phyloP scores from a whole-genome alignment of 1,140 invertebrate species.

The Spodoptera litura region DNA sequence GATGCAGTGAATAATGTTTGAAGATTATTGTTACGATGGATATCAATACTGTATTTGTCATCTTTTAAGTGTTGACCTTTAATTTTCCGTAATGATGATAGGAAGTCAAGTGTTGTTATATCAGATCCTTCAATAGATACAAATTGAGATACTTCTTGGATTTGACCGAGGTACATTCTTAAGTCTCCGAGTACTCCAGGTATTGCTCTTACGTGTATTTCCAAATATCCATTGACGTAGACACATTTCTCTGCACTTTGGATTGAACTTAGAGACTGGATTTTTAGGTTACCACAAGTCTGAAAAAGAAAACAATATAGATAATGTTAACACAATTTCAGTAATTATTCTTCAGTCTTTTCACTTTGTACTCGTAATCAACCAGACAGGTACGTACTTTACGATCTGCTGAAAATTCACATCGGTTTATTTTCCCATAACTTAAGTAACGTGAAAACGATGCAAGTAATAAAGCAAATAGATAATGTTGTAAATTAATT shows the following conservation, averaged over 20 bases:
- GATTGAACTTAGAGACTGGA: constrained; percentile 64
- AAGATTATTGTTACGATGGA: constrained; percentile 91
- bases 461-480: too few relatives aligned
- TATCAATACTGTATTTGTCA: constrained; percentile 89
- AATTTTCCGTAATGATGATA: constrained; percentile 88
- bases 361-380: too few relatives aligned
- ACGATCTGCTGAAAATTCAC: too few relatives aligned
- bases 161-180: constrained; percentile 89
- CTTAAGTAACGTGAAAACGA: too few relatives aligned
- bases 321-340: too few relatives aligned
- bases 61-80: constrained; percentile 71
- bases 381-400: too few relatives aligned
- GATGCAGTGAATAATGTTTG: constrained; percentile 87
- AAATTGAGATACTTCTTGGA: constrained; percentile 92
- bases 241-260: constrained; percentile 72
- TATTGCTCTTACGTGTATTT: constrained; percentile 66
- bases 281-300: constrained; percentile 64
- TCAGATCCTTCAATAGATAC: constrained; percentile 91
- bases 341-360: too few relatives aligned
- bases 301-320: constrained; percentile 55
- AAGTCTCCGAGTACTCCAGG: constrained; percentile 89
- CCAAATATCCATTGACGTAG: constrained; percentile 82
- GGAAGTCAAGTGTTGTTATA: constrained; percentile 92
- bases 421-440: too few relatives aligned
- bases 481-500: not conserved